Conservation (phyloP, 1,140 invertebrate genomes). For the Tachypleus tridentatus region DNA sequence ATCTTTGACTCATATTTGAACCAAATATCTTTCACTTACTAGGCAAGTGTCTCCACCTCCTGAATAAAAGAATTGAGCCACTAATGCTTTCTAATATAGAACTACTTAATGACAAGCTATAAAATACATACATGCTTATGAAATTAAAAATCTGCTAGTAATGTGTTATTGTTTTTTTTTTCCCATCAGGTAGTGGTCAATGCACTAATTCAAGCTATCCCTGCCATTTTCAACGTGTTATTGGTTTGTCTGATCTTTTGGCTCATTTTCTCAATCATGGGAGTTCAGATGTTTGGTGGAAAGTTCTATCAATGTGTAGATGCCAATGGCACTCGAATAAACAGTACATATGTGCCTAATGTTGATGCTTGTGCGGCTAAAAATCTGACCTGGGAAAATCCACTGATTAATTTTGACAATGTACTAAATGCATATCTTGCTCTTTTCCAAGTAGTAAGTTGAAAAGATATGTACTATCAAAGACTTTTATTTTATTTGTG, state of each 20-base stretch:
- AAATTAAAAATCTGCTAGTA: no score
- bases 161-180: no score
- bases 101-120: no score
- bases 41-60: no score
- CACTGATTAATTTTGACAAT: slow-evolving; percentile 96
- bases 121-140: no score
- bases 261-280: slow-evolving; percentile 86
- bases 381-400: slow-evolving; percentile 91
- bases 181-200: slow-evolving; percentile 75
- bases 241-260: slow-evolving; percentile 82
- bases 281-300: slow-evolving; percentile 74
- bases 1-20: no score
- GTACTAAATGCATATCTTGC: slow-evolving; percentile 94
- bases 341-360: slow-evolving; percentile 74
- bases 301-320: slow-evolving; percentile 89
- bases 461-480: no score
- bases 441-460: slow-evolving; percentile 79
- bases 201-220: slow-evolving; percentile 86
- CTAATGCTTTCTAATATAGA: no score
- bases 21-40: no score
- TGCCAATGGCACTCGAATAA: slow-evolving; percentile 54
- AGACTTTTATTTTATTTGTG: no score
- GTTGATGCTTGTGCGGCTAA: slow-evolving; percentile 65
- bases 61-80: no score
- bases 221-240: slow-evolving; percentile 88